A percentile compares a stretch with the other conserved stretches of the same genome.
Evolutionary conservation across 2,113 vertebrate species (phyloP).

Genomic region (Neogale vison): DNA sequence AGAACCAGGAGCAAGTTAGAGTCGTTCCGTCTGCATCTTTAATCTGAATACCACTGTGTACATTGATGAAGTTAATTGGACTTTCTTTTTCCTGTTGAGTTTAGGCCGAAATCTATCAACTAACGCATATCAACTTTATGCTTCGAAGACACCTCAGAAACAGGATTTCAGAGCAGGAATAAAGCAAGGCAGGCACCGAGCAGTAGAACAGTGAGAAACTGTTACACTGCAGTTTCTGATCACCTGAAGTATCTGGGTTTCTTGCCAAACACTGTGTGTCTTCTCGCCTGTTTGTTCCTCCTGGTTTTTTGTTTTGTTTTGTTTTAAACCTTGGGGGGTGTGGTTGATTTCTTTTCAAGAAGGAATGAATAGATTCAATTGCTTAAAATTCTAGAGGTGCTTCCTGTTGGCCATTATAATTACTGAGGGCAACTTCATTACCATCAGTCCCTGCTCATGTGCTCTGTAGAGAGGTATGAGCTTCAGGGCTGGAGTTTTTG

Average conservation of each 20-base stretch:
- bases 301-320: background rate
- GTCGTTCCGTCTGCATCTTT: background rate
- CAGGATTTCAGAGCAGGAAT: background rate
- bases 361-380: background rate
- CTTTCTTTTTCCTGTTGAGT: background rate
- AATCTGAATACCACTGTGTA: background rate
- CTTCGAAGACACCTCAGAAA: constrained; percentile 17
- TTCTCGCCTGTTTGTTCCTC: background rate
- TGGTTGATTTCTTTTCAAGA: background rate
- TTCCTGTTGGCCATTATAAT: background rate
- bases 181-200: background rate
- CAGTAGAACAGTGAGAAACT: background rate
- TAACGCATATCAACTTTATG: background rate
- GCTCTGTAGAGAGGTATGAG: background rate
- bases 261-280: background rate
- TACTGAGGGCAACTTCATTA: background rate
- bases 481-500: background rate
- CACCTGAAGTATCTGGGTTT: background rate
- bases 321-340: background rate
- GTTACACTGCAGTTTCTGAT: background rate
- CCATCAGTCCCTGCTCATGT: background rate
- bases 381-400: background rate
- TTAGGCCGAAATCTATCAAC: background rate
- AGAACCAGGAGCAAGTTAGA: background rate
- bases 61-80: background rate